Evolutionary conservation across 1,140 invertebrate species (phyloP), one percentile per base, ranked within the genome.

Genomic region (Cephus cinctus): DNA sequence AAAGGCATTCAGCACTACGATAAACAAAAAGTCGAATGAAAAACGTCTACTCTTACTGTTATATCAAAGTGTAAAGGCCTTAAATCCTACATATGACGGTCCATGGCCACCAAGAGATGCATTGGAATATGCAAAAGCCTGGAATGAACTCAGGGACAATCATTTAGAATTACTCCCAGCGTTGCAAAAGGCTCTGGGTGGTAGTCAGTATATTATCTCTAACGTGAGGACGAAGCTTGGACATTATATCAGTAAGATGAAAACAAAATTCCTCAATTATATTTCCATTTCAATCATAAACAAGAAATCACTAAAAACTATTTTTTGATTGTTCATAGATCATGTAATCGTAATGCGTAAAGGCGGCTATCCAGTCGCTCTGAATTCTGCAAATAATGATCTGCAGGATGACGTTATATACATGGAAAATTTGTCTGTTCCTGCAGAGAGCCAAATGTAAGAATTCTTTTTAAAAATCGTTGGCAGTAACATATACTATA

Each of bases 41-140:
- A 16, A 0, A 78, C 51, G 59, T 82, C n/a, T n/a, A n/a, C n/a
- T n/a, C 16, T 53, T 83, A 19, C 65, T 75, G 2, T 60, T 87
- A 3, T 67, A 81, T 56, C 80, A 85, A 65, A 75, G 76, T n/a
- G 72, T 85, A 2, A 72, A 67, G 40, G 61, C 73, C 1, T 75
- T 84, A 39, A 75, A 81, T 57, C 78, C 75, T 11, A 56, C 73
- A 19, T 79, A 80, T 47, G 34, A 51, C 19, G 67, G 75, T 23
- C 58, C 73, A 14, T 60, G 69, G 56, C 72, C 73, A 4, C 55
- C 65, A 8, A 49, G 65, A n/a, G 9, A 66, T 20, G 35, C 62
- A 15, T 35, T 75, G 6, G 42, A 58, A 12, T 41, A 36, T 30
- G 48, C 60, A 5, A 47, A 59, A 15, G 8, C 57, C 3, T n/a